Percentiles rank a stretch among this genome's conserved stretches.
phyloP scores from a whole-genome alignment of 2,797 vertebrate species.

The Parauchenoglanis ngamensis region DNA sequence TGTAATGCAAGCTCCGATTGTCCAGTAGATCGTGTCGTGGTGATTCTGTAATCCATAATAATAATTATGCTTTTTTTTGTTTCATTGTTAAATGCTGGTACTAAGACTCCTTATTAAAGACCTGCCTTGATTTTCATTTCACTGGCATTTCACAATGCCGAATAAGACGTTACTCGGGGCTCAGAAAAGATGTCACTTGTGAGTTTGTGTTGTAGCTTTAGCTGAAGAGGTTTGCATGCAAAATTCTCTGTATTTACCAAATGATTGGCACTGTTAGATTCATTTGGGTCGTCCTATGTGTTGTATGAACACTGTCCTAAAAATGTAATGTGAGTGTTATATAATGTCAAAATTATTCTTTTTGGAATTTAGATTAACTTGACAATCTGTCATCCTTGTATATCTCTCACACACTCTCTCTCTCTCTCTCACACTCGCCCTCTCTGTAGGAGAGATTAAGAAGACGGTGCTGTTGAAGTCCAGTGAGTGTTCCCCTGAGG shows the following conservation, averaged over 20 bases:
- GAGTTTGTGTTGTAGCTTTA: not conserved
- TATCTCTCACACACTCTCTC: too few species aligned
- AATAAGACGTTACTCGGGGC: not conserved
- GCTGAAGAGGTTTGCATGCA: not conserved
- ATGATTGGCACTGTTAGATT: not conserved
- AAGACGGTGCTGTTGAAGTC: constrained; percentile 92
- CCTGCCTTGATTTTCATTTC: too few species aligned
- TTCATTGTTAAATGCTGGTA: too few species aligned
- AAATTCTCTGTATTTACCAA: not conserved
- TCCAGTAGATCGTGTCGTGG: not conserved
- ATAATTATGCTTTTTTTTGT: too few species aligned
- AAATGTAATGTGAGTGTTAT: not conserved
- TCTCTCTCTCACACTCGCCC: not conserved
- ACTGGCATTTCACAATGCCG: too few species aligned
- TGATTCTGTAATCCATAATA: not conserved
- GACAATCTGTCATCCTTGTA: not conserved
- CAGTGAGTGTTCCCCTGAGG: constrained; percentile 89
- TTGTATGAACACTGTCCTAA: not conserved
- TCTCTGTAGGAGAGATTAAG: constrained; percentile 81
- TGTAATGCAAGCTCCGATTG: not conserved
- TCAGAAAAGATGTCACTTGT: not conserved
- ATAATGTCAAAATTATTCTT: too few species aligned
- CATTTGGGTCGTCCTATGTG: not conserved
- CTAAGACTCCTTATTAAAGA: too few species aligned
- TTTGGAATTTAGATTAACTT: too few species aligned